phyloP scores from a whole-genome alignment of 2,113 vertebrate species.

The Lampris megalopsis region DNA sequence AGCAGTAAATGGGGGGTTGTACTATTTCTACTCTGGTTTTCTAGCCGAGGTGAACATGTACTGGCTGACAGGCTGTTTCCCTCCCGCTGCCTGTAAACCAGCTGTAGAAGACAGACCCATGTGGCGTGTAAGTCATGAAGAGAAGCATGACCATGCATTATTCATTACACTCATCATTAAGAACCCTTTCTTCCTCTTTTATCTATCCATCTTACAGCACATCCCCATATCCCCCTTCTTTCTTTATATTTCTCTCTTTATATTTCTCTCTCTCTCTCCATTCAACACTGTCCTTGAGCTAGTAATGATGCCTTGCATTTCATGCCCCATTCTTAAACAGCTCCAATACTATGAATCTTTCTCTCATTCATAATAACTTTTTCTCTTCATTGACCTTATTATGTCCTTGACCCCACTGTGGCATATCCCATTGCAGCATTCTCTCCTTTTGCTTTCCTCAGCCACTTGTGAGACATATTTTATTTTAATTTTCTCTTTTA shows the following conservation, averaged over 20 bases:
- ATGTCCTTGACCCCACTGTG: slow-evolving; percentile 6
- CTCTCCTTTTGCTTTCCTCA: not conserved
- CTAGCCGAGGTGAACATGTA: slow-evolving; percentile 18
- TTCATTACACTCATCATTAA: slow-evolving; percentile 66
- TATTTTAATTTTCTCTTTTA: too few relatives aligned
- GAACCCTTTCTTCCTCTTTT: slow-evolving; percentile 59
- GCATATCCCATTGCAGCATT: not conserved
- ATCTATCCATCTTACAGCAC: slow-evolving; percentile 59
- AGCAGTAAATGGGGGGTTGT: slow-evolving; percentile 21
- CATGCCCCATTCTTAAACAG: slow-evolving; percentile 39
- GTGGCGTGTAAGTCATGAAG: slow-evolving; percentile 51
- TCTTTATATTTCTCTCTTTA: not conserved
- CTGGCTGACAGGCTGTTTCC: slow-evolving; percentile 21
- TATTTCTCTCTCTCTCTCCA: slow-evolving; percentile 34
- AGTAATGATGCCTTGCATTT: slow-evolving; percentile 10
- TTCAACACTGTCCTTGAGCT: slow-evolving; percentile 56
- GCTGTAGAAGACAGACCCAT: slow-evolving; percentile 59
- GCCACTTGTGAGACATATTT: slow-evolving; percentile 27
- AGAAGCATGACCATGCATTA: slow-evolving; percentile 66
- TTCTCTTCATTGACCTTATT: not conserved
- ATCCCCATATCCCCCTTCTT: slow-evolving; percentile 29
- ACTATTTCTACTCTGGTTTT: slow-evolving; percentile 18
- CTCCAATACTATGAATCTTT: not conserved
- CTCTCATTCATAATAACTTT: slow-evolving; percentile 6
- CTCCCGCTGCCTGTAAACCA: slow-evolving; percentile 40